These are phyloP conservation scores for Diloba caeruleocephala DNA, from an alignment of 2,888 invertebrate species.

Conservation along the genomic window DNA sequence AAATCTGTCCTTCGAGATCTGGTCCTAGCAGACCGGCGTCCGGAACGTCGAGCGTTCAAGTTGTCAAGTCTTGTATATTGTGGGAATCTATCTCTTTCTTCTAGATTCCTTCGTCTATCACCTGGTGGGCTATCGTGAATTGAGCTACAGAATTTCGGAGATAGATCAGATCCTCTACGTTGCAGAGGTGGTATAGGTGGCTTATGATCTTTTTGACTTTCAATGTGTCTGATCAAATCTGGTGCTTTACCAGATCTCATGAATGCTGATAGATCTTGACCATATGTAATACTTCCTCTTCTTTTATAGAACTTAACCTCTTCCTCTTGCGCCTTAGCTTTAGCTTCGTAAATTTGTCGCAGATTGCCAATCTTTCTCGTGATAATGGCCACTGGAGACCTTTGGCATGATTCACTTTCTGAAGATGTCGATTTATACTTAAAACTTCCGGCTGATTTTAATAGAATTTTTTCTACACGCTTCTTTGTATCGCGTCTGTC, in stretches of 20 bases:
- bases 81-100: constrained; percentile 79
- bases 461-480: constrained; percentile 85
- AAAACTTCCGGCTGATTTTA: constrained; percentile 93
- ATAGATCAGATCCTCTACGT: constrained; percentile 68
- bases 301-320: constrained; percentile 73
- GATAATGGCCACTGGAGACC: constrained; percentile 75
- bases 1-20: constrained; percentile 79
- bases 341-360: constrained; percentile 94
- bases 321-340: constrained; percentile 81
- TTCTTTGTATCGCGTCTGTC: constrained; percentile 89
- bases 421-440: constrained; percentile 85
- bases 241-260: constrained; percentile 72
- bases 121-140: constrained; percentile 73
- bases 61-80: constrained; percentile 74
- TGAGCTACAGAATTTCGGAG: constrained; percentile 66
- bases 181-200: constrained; percentile 83
- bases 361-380: constrained; percentile 92
- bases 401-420: constrained; percentile 64
- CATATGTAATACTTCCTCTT: constrained; percentile 77
- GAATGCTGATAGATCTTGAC: constrained; percentile 73
- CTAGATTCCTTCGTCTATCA: constrained; percentile 72
- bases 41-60: constrained; percentile 76
- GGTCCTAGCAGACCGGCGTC: constrained; percentile 78
- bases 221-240: constrained; percentile 75
- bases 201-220: constrained; percentile 71